Conservation (phyloP, 35 echinoderm and acorn worm species). For the Amphiura filiformis region DNA sequence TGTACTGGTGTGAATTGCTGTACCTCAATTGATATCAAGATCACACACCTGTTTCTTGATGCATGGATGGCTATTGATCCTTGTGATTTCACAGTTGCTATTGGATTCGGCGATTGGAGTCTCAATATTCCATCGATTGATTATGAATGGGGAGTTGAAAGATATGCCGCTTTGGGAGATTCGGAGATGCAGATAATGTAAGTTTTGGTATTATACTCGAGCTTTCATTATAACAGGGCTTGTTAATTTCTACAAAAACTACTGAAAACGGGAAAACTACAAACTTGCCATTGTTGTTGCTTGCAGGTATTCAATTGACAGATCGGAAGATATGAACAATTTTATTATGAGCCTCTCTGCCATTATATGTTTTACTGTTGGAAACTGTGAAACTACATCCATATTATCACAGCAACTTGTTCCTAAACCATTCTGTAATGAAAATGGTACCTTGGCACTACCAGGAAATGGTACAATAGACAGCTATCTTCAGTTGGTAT, state of each 20-base stretch:
- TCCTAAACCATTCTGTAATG: conserved; percentile 17
- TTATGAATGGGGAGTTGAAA: neutral
- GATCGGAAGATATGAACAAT: neutral
- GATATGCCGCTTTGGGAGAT: too few species aligned
- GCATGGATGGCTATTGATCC: conserved; percentile 25
- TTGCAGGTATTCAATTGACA: conserved; percentile 15
- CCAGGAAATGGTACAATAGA: conserved; percentile 20
- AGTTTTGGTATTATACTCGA: too few species aligned
- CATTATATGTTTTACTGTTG: conserved; percentile 6
- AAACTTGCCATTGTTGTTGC: too few species aligned
- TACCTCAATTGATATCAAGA: neutral
- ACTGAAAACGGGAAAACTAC: too few species aligned
- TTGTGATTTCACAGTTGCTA: neutral
- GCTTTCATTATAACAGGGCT: too few species aligned
- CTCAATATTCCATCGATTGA: neutral
- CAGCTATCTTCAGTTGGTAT: neutral
- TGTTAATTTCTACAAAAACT: too few species aligned
- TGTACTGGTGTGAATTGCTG: conserved; percentile 13
- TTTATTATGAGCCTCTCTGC: neutral
- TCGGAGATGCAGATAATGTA: too few species aligned
- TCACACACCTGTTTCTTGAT: neutral
- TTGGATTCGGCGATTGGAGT: conserved; percentile 20
- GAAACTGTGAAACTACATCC: neutral
- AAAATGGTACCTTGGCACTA: neutral
- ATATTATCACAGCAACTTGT: neutral